Evolutionary conservation across 1,140 invertebrate genomes (phyloP), one percentile per base, ranked within the genome.

Genomic region (Zaprionus ornatus): DNA sequence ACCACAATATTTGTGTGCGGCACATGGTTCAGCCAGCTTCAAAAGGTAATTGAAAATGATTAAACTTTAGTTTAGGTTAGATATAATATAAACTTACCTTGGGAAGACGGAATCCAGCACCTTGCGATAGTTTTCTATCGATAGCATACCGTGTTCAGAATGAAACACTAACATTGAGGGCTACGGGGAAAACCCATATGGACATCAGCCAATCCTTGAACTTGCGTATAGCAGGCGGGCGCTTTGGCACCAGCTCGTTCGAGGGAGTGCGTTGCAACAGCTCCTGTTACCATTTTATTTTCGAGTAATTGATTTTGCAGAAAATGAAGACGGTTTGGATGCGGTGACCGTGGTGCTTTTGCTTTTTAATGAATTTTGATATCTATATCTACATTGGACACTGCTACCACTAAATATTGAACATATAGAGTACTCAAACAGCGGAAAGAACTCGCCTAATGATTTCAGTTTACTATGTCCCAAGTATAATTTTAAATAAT

Each of bases 141-240:
- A 98, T 93, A 35, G 94, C 93, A 94, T 97, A 98, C 19, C 99
- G 92, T 5, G 93, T 93, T 98, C 98, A 99, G 90, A 99, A 99
- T 19, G 96, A 96, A 2, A 96, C 83, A 25, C 96, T 96, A 6
- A 99, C 98, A 94, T 98, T 98, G 92, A 96, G 94, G 17, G 96
- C 94, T 6, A 97, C 86, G 17, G 97, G 97, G 90, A 97, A 98
- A 64, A 95, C 96, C 62, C 97, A 91, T 5, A 95, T 93, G 64
- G 96, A 94, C 81, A 97, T 95, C 3, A 97, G 80, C 65, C 93
- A 94, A 93, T 98, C 97, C 88, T 97, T 96, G 19, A 96, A 87
- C 80, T 94, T 95, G 52, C 96, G 94, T 32, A 97, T 94, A 2
- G 94, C 81, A 35, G 96, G 96, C 52, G 94, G 94, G 48, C 95